phyloP scores from a whole-genome alignment of 2,113 vertebrate species.

The Atrichornis clamosus region DNA sequence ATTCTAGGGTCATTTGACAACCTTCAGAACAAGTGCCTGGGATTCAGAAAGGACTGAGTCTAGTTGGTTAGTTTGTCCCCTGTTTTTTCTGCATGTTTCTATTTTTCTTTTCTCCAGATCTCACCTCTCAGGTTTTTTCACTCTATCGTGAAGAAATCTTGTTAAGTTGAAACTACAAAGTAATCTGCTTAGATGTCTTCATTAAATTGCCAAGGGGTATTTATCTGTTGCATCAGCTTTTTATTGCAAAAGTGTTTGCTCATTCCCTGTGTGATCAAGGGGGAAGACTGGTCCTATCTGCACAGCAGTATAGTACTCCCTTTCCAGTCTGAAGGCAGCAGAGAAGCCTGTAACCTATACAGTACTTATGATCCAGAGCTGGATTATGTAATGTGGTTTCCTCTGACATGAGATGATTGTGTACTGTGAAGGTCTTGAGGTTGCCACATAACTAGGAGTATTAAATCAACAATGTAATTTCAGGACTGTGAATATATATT shows the following conservation, averaged over 20 bases:
- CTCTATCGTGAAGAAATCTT: constrained; percentile 25
- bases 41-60: background rate
- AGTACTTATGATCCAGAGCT: background rate
- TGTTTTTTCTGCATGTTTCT: background rate
- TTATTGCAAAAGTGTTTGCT: constrained; percentile 44
- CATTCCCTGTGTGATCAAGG: background rate
- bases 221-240: constrained; percentile 42
- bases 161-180: constrained; percentile 41
- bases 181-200: constrained; percentile 31
- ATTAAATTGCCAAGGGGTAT: constrained; percentile 3
- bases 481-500: background rate
- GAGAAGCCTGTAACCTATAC: background rate
- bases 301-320: background rate
- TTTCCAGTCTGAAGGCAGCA: background rate
- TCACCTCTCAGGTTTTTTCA: background rate
- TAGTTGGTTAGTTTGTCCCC: background rate
- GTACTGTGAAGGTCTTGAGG: background rate
- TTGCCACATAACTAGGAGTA: background rate
- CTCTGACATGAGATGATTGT: background rate
- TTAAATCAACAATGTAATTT: background rate
- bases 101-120: background rate
- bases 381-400: background rate
- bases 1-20: background rate
- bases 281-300: background rate
- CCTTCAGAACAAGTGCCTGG: background rate